Base-by-base conservation (phyloP, 1,140 invertebrate species). In the Papilio dardanus region DNA sequence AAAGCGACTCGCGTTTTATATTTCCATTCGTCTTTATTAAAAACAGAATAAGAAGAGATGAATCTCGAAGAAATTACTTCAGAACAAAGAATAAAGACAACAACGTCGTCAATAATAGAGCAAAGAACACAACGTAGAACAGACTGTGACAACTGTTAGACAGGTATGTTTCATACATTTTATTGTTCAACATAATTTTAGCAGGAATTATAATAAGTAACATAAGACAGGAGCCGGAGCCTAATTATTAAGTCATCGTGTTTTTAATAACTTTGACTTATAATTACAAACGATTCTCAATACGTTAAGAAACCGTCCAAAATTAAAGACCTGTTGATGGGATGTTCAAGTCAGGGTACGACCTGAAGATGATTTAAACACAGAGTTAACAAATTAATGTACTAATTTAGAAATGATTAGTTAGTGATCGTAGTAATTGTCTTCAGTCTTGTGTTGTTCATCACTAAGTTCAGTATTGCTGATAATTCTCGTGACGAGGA, bases 11-110 rank as follows among this genome's bases (percentile, higher is more conserved):
- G 54, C 21, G 14, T 58, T 58, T 58, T 58, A 58, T 58, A 58
- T 58, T 58, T 58, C 54, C 10, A 28, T 58, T 58, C 54, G 54
- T 58, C 14, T 58, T 62, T 62, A 62, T 54, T 62, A 62, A 62
- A 54, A 8, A 54, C 10, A 24, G 54, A 62, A 50, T 50, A 50
- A 62, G 24, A 12, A 62, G 50, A 62, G 24, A 28, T 62, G 21
- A 62, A 62, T 62, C 24, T 62, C 21, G 12, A 62, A 62, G 24
- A 62, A 28, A 30, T 10, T 62, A 62, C 24, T 28, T 10, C 24
- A 62, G 30, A 62, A 28, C 21, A 62, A 62, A 28, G 12, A 62
- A 58, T 24, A 24, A 62, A 62, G 24, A 62, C 54, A 62, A 50
- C 3, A 19, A 28, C 3, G 54, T 28, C 10, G 8, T 30, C 54